Evolutionary conservation across 2,797 vertebrate genomes (phyloP).

Genomic region (Thalassophryne amazonica): DNA sequence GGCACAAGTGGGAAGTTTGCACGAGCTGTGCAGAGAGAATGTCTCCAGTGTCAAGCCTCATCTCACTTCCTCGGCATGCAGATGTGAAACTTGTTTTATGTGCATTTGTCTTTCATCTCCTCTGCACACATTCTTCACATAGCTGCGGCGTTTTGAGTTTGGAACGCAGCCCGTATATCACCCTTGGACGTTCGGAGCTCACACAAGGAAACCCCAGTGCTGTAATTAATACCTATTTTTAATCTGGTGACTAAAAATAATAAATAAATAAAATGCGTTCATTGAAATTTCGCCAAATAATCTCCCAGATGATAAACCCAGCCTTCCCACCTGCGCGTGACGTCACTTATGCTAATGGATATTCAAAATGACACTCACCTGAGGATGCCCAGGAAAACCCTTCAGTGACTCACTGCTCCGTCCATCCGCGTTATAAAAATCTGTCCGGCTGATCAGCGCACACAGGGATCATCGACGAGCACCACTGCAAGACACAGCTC

Average conservation of each 20-base stretch:
- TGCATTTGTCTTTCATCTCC: too few relatives aligned
- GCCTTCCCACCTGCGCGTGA: background rate
- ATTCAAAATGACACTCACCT: conserved; percentile 33
- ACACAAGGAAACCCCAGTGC: too few relatives aligned
- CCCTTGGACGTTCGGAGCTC: too few relatives aligned
- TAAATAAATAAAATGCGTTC: background rate
- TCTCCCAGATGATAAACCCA: background rate
- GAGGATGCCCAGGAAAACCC: conserved; percentile 60
- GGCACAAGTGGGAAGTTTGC: conserved; percentile 48
- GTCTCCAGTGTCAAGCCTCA: conserved; percentile 18
- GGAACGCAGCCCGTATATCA: too few relatives aligned
- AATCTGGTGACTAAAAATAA: background rate
- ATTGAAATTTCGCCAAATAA: too few relatives aligned
- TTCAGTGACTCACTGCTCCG: conserved; percentile 41
- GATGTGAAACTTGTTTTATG: conserved; percentile 36
- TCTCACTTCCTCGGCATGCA: conserved; percentile 42
- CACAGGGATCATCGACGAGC: background rate
- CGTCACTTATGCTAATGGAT: background rate
- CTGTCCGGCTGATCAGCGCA: background rate
- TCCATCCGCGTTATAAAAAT: background rate
- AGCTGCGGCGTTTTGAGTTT: too few relatives aligned
- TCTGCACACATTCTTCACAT: too few relatives aligned
- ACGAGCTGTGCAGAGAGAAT: background rate
- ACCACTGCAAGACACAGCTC: background rate
- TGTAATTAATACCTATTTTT: too few relatives aligned